Evolutionary conservation across 37 sponge, comb jelly and placozoan genomes (phyloP).

Genomic region (Trichoplax adhaerens): DNA sequence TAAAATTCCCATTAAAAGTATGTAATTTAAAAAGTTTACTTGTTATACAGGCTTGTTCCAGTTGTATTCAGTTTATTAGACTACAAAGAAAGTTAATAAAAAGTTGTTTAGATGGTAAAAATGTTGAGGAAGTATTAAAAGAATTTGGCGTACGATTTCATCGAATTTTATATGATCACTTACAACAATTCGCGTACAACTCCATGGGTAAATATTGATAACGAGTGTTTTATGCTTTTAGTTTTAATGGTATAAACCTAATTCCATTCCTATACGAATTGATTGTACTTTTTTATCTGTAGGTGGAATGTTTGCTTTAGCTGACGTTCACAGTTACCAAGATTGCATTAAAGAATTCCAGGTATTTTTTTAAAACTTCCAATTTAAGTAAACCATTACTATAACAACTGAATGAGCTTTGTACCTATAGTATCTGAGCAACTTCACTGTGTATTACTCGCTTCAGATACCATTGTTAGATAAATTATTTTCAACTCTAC

Average conservation of each 20-base stretch:
- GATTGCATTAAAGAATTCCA: slow-evolving; percentile 44
- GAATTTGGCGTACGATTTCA: slow-evolving; percentile 72
- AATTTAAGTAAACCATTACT: too few relatives aligned
- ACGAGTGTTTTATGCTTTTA: neutral
- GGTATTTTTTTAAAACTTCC: slow-evolving; percentile 9
- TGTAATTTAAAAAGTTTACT: neutral
- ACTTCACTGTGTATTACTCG: too few relatives aligned
- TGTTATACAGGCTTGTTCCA: slow-evolving; percentile 37
- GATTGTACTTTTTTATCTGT: neutral
- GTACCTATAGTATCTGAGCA: too few relatives aligned
- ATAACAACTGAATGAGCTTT: too few relatives aligned
- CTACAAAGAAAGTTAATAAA: slow-evolving; percentile 20
- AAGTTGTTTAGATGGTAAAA: slow-evolving; percentile 68
- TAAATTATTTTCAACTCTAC: slow-evolving; percentile 27
- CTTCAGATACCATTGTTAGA: too few relatives aligned
- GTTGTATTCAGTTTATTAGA: slow-evolving; percentile 24
- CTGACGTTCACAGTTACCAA: slow-evolving; percentile 73
- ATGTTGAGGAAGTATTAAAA: slow-evolving; percentile 31
- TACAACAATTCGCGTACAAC: slow-evolving; percentile 49
- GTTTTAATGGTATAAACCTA: slow-evolving; percentile 7
- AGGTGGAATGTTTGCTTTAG: slow-evolving; percentile 71
- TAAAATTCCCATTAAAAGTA: too few relatives aligned
- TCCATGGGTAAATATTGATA: slow-evolving; percentile 14
- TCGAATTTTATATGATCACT: slow-evolving; percentile 49
- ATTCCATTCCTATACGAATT: slow-evolving; percentile 40